Evolutionary conservation across 2,797 vertebrate species (phyloP).

Genomic region (Pangasius krempfi): DNA sequence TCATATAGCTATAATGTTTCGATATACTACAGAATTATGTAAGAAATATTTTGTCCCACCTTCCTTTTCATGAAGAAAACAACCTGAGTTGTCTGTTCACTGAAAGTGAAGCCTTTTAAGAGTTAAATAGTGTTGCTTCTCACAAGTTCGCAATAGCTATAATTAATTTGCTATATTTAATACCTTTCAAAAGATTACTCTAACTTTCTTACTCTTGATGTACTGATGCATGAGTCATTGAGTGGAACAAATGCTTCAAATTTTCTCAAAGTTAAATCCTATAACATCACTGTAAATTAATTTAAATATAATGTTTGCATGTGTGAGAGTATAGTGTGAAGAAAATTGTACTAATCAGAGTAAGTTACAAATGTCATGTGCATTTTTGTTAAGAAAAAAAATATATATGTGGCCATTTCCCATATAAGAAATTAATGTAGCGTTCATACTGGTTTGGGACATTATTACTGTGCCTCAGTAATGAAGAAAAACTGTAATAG

Average conservation of each 20-base stretch:
- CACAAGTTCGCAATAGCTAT: not conserved
- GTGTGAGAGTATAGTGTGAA: not conserved
- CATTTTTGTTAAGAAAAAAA: not conserved
- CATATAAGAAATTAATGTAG: not conserved
- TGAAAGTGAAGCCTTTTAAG: not conserved
- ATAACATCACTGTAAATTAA: not conserved
- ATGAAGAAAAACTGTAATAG: not conserved
- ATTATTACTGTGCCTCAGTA: not conserved
- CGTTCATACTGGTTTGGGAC: not conserved
- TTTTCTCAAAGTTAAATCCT: not conserved
- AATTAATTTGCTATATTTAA: not conserved
- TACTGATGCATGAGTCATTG: not conserved
- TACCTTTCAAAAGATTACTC: not conserved
- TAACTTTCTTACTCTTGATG: not conserved
- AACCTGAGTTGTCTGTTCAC: not conserved
- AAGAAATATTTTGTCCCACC: not conserved
- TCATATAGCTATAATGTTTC: not conserved
- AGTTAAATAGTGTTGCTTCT: not conserved
- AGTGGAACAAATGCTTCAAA: not conserved
- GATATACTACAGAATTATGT: not conserved
- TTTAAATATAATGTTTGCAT: not conserved
- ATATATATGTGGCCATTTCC: not conserved
- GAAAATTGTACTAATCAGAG: not conserved
- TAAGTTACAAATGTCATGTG: not conserved
- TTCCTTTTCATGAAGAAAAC: not conserved